These are phyloP conservation scores for Dicrostonyx torquatus DNA, from an alignment of 2,797 vertebrate genomes.

Conservation along the genomic window DNA sequence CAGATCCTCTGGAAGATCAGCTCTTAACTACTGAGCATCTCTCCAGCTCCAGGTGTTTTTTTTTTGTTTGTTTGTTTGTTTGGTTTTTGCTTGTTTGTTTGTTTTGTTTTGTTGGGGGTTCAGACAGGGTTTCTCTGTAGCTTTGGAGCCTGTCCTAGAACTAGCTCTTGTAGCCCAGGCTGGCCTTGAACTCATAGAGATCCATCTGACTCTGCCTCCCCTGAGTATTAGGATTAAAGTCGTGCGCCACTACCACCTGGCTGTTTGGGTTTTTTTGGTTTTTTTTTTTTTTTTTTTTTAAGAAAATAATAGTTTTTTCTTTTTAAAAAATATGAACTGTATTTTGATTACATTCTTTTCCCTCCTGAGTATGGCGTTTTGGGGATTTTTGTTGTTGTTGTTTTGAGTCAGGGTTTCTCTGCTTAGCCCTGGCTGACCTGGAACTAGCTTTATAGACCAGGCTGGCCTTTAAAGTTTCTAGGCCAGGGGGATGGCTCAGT, in stretches of 20 bases:
- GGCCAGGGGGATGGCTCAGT: not conserved
- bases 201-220: too few relatives aligned
- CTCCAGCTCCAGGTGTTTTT: not conserved
- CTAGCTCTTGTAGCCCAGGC: too few relatives aligned
- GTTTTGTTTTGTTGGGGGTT: too few relatives aligned
- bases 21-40: not conserved
- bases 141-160: too few relatives aligned
- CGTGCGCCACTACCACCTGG: too few relatives aligned
- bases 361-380: not conserved
- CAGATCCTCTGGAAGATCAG: not conserved
- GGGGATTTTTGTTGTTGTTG: not conserved
- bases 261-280: not conserved
- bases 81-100: not conserved
- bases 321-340: not conserved
- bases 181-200: too few relatives aligned
- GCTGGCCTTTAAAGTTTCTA: not conserved
- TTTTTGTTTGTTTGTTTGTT: not conserved
- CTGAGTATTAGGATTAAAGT: too few relatives aligned
- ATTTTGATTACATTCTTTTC: not conserved
- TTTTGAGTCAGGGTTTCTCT: not conserved
- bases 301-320: not conserved
- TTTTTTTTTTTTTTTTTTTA: not conserved
- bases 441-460: not conserved
- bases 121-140: too few relatives aligned
- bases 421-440: not conserved